These are phyloP conservation scores for Phyllotreta striolata DNA, from an alignment of 2,888 invertebrate species.

Conservation along the genomic window DNA sequence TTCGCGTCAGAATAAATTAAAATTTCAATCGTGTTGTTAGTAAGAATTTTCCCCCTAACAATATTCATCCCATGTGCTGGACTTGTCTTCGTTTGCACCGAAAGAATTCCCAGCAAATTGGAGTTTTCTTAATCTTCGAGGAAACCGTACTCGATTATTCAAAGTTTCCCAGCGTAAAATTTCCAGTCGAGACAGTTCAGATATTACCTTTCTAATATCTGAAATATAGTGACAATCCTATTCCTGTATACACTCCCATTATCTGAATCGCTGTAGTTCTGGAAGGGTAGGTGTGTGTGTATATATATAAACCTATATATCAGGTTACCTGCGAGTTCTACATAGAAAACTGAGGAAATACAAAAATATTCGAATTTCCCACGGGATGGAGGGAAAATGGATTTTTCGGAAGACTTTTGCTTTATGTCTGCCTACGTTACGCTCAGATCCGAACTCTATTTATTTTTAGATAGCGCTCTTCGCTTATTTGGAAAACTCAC, in stretches of 20 bases:
- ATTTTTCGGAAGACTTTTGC: constrained; percentile 52
- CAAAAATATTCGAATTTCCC: constrained; percentile 60
- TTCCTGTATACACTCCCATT: constrained; percentile 48
- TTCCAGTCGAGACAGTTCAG: constrained; percentile 43
- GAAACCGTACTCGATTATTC: constrained; percentile 18
- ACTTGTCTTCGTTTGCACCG: too few relatives aligned
- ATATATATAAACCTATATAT: constrained; percentile 43
- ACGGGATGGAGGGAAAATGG: constrained; percentile 55
- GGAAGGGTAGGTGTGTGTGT: constrained; percentile 38
- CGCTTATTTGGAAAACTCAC: too few relatives aligned
- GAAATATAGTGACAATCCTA: constrained; percentile 38
- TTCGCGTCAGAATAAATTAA: too few relatives aligned
- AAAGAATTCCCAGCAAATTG: too few relatives aligned
- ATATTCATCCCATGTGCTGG: too few relatives aligned
- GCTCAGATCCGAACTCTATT: not conserved
- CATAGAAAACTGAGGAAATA: constrained; percentile 45
- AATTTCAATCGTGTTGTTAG: too few relatives aligned
- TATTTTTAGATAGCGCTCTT: too few relatives aligned
- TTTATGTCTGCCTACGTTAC: constrained; percentile 44
- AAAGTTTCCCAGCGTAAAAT: constrained; percentile 17
- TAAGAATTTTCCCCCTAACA: too few relatives aligned
- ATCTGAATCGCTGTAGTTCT: constrained; percentile 45
- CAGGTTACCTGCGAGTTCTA: constrained; percentile 53
- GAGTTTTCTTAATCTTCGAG: not conserved
- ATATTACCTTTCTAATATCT: constrained; percentile 56